Evolutionary conservation across 2,797 vertebrate genomes (phyloP).

Genomic region (Macroramphosus scolopax): DNA sequence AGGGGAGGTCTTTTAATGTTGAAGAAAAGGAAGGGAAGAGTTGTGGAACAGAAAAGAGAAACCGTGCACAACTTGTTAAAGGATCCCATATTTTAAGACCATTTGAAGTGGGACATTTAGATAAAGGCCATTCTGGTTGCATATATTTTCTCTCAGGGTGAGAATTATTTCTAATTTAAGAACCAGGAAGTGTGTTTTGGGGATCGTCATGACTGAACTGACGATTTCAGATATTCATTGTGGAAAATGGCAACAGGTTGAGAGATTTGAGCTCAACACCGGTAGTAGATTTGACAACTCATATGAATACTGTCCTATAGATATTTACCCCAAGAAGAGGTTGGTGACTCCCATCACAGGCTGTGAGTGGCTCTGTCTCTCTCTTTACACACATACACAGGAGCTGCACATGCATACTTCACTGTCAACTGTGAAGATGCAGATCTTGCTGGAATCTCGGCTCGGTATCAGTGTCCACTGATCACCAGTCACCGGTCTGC

Average conservation of each 20-base stretch:
- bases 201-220: no score
- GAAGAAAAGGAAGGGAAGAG: not conserved
- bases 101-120: no score
- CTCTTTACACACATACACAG: conserved; percentile 6
- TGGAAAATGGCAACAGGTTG: conserved; percentile 41
- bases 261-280: conserved; percentile 7
- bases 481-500: conserved; percentile 8
- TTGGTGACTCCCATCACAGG: no score
- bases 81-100: no score
- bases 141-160: no score
- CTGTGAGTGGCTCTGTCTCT: not conserved
- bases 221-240: no score
- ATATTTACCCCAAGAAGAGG: no score
- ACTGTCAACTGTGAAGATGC: conserved; percentile 40
- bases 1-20: not conserved
- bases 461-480: conserved; percentile 21
- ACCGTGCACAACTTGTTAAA: conserved; percentile 3
- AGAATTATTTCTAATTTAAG: no score
- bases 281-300: no score
- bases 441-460: conserved; percentile 26
- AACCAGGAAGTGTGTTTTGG: no score
- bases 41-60: not conserved
- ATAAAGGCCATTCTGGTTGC: conserved; percentile 1
- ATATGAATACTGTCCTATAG: no score
- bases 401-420: conserved; percentile 18